These are phyloP conservation scores for Oenanthe oenanthe DNA, from an alignment of 2,113 vertebrate species.

Conservation along the genomic window DNA sequence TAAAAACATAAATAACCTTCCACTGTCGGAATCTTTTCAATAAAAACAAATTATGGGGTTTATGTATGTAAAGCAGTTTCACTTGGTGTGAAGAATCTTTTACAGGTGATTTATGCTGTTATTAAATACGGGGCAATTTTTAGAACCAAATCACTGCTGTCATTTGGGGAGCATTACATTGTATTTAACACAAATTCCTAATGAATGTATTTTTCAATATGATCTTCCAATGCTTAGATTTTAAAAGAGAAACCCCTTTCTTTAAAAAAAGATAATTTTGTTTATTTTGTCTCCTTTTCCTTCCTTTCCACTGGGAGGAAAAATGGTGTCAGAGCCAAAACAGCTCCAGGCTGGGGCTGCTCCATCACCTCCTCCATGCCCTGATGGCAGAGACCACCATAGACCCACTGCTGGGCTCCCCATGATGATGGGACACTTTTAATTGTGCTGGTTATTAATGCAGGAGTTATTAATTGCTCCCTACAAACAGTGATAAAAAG, in stretches of 20 bases:
- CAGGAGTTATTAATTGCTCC: not conserved
- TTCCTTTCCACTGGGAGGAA: constrained; percentile 11
- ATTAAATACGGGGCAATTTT: constrained; percentile 37
- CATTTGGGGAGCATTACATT: constrained; percentile 11
- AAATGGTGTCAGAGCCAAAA: not conserved
- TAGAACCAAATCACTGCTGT: constrained; percentile 1
- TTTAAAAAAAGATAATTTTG: not conserved
- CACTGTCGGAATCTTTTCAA: constrained; percentile 71
- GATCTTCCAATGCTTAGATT: not conserved
- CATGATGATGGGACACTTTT: fast-evolving
- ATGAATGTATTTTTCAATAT: not conserved
- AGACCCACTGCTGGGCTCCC: not conserved
- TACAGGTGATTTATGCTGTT: constrained; percentile 63
- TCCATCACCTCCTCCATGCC: not conserved
- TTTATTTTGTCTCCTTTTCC: constrained; percentile 13
- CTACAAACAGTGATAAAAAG: not conserved
- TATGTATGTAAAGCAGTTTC: constrained; percentile 73
- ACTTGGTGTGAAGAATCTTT: constrained; percentile 46
- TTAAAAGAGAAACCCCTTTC: not conserved
- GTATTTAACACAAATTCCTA: constrained; percentile 26
- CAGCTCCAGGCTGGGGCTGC: not conserved
- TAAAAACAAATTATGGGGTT: constrained; percentile 76
- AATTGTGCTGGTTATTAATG: not conserved
- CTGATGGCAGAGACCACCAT: fast-evolving
- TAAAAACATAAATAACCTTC: constrained; percentile 77